Percentiles rank a stretch among this genome's conserved stretches.
Evolutionary conservation across 2,888 invertebrate genomes (phyloP).

Genomic region (Cetonia aurata): DNA sequence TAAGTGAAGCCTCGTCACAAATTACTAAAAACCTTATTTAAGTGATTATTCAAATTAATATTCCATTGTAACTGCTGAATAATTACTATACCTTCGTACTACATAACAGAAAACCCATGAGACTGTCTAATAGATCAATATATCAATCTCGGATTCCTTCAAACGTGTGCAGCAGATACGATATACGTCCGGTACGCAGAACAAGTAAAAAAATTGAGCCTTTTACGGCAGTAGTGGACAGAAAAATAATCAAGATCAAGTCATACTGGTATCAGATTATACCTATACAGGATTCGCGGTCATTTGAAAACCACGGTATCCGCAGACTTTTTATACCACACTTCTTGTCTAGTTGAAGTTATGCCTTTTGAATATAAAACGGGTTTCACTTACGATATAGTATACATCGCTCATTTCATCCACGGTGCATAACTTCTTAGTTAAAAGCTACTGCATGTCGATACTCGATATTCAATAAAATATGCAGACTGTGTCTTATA

Average conservation of each 20-base stretch:
- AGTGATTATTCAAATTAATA: too few relatives aligned
- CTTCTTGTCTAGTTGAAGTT: constrained; percentile 29
- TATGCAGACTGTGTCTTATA: constrained; percentile 40
- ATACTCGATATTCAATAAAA: constrained; percentile 31
- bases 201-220: constrained; percentile 14
- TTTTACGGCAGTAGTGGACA: neutral
- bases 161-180: neutral
- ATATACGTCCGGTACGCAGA: constrained; percentile 9
- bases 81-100: too few relatives aligned
- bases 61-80: too few relatives aligned
- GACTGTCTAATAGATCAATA: too few relatives aligned
- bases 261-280: constrained; percentile 43
- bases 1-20: too few relatives aligned
- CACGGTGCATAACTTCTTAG: constrained; percentile 11
- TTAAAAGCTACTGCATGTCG: constrained; percentile 28
- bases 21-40: too few relatives aligned
- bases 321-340: constrained; percentile 36
- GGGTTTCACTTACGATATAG: constrained; percentile 26
- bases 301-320: constrained; percentile 44
- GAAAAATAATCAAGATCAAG: constrained; percentile 47
- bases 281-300: constrained; percentile 16
- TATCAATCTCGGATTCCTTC: too few relatives aligned
- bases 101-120: too few relatives aligned
- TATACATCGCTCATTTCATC: constrained; percentile 42
- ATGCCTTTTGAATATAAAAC: constrained; percentile 26